Conservation (phyloP, 2,113 vertebrate species). For the Cheirogaleus medius region DNA sequence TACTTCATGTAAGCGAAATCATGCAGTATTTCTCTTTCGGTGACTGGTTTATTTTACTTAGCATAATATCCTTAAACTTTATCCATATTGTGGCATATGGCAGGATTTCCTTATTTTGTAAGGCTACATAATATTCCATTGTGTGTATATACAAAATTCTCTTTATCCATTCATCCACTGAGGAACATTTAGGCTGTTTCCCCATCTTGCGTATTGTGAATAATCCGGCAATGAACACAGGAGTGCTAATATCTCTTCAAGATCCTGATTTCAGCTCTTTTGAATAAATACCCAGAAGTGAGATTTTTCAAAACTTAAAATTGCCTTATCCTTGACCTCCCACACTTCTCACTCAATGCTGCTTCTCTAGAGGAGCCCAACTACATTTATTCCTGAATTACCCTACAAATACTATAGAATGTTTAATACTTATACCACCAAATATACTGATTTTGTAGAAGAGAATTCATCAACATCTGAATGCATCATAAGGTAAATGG, state of each 20-base stretch:
- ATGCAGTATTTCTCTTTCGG: neutral
- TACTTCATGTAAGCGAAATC: neutral
- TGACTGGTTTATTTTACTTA: neutral
- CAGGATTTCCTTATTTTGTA: neutral
- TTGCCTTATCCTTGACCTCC: neutral
- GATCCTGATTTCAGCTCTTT: neutral
- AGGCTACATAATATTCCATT: neutral
- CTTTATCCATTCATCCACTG: neutral
- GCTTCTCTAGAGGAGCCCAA: neutral
- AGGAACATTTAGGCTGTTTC: neutral
- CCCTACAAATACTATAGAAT: neutral
- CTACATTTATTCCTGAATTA: neutral
- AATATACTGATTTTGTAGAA: neutral
- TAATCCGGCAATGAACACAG: neutral
- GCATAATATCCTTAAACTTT: too few relatives aligned
- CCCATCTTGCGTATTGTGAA: neutral
- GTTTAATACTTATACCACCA: neutral
- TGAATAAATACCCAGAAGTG: neutral
- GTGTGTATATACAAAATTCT: neutral
- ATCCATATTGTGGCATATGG: neutral
- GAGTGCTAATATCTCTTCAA: neutral
- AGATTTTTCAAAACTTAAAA: neutral
- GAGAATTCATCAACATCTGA: neutral
- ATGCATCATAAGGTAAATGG: conserved; percentile 25
- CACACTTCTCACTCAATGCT: neutral